Conservation (phyloP, 2,797 vertebrate genomes). For the Silurus aristotelis region DNA sequence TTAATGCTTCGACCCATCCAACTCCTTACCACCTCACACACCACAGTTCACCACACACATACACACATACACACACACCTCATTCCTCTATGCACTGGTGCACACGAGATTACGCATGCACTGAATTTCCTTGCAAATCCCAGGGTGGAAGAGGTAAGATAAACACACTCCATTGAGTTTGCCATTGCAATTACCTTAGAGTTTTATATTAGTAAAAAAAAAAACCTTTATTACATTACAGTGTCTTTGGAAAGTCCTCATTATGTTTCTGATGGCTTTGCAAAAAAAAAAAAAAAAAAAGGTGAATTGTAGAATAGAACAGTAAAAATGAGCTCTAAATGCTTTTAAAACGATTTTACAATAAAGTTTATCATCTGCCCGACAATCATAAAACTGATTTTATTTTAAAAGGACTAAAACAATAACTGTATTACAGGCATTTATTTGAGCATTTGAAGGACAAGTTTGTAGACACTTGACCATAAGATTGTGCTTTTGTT, state of each 20-base stretch:
- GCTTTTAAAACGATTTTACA: slow-evolving; percentile 5
- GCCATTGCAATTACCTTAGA: slow-evolving; percentile 84
- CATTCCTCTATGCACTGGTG: slow-evolving; percentile 56
- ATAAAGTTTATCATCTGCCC: slow-evolving; percentile 1
- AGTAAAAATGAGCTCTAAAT: slow-evolving; percentile 52
- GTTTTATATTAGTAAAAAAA: slow-evolving; percentile 68
- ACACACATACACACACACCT: no score
- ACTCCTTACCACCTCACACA: neutral
- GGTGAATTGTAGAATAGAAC: slow-evolving; percentile 37
- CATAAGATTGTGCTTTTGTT: no score
- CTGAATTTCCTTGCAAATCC: slow-evolving; percentile 64
- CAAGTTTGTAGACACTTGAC: no score
- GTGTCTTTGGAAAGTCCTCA: slow-evolving; percentile 68
- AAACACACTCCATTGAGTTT: slow-evolving; percentile 86
- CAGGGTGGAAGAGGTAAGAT: slow-evolving; percentile 81
- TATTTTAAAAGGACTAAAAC: no score
- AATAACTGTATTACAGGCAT: no score
- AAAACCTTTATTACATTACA: slow-evolving; percentile 73
- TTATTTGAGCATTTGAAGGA: no score
- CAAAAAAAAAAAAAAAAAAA: slow-evolving; percentile 1
- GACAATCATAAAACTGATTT: neutral
- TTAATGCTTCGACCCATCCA: slow-evolving; percentile 52
- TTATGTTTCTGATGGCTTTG: slow-evolving; percentile 67
- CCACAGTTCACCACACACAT: no score
- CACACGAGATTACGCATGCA: slow-evolving; percentile 62